Conservation (phyloP, 2,797 vertebrate species). For the Catostomus latipinnis region DNA sequence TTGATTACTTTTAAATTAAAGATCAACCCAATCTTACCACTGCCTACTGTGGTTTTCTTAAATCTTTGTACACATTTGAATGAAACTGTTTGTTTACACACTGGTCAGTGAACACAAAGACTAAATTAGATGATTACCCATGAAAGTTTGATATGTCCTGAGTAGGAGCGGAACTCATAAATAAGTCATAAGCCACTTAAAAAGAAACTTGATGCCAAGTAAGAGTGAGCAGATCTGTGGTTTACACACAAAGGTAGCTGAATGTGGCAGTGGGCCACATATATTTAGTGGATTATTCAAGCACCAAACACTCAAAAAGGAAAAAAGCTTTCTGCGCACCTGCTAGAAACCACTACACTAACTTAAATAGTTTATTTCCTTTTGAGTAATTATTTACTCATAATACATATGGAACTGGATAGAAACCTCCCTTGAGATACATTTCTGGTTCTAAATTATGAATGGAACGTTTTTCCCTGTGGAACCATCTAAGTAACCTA, state of each 20-base stretch:
- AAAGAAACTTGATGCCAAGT: slow-evolving; percentile 26
- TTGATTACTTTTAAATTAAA: slow-evolving; percentile 1
- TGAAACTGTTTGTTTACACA: slow-evolving; percentile 9
- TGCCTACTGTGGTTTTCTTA: not conserved
- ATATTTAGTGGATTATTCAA: slow-evolving; percentile 11
- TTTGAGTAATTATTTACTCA: slow-evolving; percentile 6
- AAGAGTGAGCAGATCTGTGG: slow-evolving; percentile 28
- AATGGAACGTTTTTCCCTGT: not conserved
- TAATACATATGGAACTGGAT: not conserved
- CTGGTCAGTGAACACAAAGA: slow-evolving; percentile 23
- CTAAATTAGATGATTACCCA: slow-evolving; percentile 22
- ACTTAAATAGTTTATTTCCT: not conserved
- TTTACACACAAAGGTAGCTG: not conserved
- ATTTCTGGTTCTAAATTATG: slow-evolving; percentile 3
- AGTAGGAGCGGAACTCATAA: slow-evolving; percentile 36
- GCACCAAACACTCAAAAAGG: not conserved
- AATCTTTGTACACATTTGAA: not conserved
- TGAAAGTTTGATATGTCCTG: slow-evolving; percentile 22
- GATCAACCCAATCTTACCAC: not conserved
- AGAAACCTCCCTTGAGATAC: not conserved
- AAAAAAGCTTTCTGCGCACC: not conserved
- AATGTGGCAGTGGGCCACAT: not conserved
- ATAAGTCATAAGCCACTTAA: slow-evolving; percentile 44
- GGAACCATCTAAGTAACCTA: not conserved
- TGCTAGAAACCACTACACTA: not conserved